phyloP scores from a whole-genome alignment of 2,113 vertebrate species.

The Columbina picui region DNA sequence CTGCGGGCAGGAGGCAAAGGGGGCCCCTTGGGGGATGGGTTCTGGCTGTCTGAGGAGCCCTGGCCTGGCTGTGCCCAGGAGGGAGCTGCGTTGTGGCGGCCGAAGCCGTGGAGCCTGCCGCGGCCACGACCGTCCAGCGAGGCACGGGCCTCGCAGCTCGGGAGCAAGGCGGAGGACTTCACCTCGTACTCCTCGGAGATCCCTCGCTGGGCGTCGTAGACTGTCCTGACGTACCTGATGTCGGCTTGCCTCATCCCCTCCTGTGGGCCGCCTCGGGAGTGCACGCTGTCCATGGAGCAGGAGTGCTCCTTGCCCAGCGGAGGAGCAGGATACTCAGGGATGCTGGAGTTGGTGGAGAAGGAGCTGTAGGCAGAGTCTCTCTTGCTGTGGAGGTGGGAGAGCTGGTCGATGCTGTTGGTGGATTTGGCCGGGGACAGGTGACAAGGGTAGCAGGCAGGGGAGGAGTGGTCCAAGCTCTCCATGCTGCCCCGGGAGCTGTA shows the following conservation, averaged over 20 bases:
- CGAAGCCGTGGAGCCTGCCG: conserved; percentile 41
- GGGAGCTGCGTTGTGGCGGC: conserved; percentile 72
- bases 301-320: conserved; percentile 80
- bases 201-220: conserved; percentile 82
- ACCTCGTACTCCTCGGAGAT: conserved; percentile 86
- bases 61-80: conserved; percentile 74
- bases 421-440: conserved; percentile 91
- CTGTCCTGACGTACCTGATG: conserved; percentile 83
- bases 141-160: conserved; percentile 42
- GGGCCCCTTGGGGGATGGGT: conserved; percentile 66
- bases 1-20: conserved; percentile 89
- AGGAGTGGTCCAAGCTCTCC: conserved; percentile 90
- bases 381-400: conserved; percentile 89
- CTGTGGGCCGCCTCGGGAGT: conserved; percentile 62
- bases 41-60: conserved; percentile 75
- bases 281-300: conserved; percentile 80
- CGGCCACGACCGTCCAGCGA: conserved; percentile 50
- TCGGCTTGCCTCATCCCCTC: conserved; percentile 88
- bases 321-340: conserved; percentile 85
- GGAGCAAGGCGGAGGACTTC: conserved; percentile 72
- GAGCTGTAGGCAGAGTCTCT: conserved; percentile 96
- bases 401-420: conserved; percentile 92
- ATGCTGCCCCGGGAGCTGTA: conserved; percentile 96
- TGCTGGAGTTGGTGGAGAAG: conserved; percentile 94
- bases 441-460: conserved; percentile 85